Evolutionary conservation across 2,113 vertebrate species (phyloP).

Genomic region (Pseudolaguvia tuberculata): DNA sequence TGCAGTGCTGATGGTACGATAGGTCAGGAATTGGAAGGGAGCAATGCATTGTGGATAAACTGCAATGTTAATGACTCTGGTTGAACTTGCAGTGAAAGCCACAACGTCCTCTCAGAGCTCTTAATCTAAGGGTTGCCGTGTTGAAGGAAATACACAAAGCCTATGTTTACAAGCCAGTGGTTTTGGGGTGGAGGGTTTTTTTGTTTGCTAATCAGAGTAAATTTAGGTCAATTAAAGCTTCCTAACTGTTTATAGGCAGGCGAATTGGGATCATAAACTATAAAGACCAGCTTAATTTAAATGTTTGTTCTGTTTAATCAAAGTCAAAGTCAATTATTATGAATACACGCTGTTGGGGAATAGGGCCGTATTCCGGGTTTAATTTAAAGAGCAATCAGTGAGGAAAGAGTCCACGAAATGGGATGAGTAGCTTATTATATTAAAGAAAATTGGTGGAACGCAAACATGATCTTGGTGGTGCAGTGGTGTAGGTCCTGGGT

Average conservation of each 20-base stretch:
- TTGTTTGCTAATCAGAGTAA: not conserved
- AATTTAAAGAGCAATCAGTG: too few relatives aligned
- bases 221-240: not conserved
- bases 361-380: too few relatives aligned
- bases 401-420: too few relatives aligned
- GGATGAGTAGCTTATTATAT: too few relatives aligned
- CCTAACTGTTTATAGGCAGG: not conserved
- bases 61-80: slow-evolving; percentile 54
- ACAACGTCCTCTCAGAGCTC: slow-evolving; percentile 34
- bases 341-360: too few relatives aligned
- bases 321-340: not conserved
- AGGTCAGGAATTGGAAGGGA: slow-evolving; percentile 49
- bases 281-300: not conserved
- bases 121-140: not conserved
- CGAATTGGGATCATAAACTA: not conserved
- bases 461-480: too few relatives aligned
- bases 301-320: not conserved
- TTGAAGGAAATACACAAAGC: not conserved
- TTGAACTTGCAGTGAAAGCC: slow-evolving; percentile 47
- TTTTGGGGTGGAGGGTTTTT: too few relatives aligned
- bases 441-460: too few relatives aligned
- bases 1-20: slow-evolving; percentile 57
- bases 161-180: not conserved
- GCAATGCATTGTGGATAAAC: slow-evolving; percentile 39
- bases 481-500: too few relatives aligned